Conservation (phyloP, 2,113 vertebrate species). For the Anolis sagrei region DNA sequence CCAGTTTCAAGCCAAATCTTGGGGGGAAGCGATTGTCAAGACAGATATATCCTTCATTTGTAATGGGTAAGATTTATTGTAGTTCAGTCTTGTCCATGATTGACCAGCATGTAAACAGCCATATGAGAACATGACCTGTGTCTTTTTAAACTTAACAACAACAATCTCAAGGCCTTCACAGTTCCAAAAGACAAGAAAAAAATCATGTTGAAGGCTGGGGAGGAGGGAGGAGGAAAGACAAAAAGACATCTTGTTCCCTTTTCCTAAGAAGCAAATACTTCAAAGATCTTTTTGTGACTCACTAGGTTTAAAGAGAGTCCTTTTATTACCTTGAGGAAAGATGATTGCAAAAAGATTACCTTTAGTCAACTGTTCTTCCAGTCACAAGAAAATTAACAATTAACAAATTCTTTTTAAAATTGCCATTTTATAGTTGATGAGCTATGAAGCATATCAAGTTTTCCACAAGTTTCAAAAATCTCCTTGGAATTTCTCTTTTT, state of each 20-base stretch:
- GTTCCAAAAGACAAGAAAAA: background rate
- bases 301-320: slow-evolving; percentile 25
- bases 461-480: background rate
- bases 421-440: slow-evolving; percentile 10
- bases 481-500: background rate
- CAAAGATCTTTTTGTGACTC: slow-evolving; percentile 23
- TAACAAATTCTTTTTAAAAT: slow-evolving; percentile 23
- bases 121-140: background rate
- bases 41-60: no score
- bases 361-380: slow-evolving; percentile 15
- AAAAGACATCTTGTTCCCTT: background rate
- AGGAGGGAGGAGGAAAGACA: background rate
- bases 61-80: background rate
- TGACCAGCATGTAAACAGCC: background rate
- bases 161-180: background rate
- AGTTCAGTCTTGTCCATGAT: background rate
- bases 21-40: background rate
- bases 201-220: background rate
- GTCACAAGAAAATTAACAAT: slow-evolving; percentile 6
- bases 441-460: background rate
- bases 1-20: background rate
- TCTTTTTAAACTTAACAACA: background rate
- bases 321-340: slow-evolving; percentile 34
- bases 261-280: background rate
- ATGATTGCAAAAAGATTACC: slow-evolving; percentile 11